Percentiles rank a stretch among this genome's conserved stretches.
Conservation (phyloP, 2,113 vertebrate species). For the Mungos mungo region DNA sequence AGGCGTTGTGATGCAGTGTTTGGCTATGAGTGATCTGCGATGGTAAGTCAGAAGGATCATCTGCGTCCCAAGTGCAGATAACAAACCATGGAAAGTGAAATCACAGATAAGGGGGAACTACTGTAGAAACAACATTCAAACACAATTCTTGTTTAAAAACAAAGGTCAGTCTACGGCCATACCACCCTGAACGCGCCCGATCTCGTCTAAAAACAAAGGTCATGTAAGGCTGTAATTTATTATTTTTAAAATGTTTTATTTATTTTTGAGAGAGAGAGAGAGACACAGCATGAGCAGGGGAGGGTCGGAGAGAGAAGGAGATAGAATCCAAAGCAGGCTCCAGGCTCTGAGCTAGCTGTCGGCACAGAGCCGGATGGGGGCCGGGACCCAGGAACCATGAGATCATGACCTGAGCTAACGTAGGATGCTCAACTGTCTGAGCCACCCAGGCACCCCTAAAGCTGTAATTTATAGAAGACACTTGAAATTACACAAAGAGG, state of each 20-base stretch:
- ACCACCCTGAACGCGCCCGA: no score
- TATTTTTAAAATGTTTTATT: no score
- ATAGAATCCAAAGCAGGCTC: no score
- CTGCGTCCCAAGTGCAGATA: background rate
- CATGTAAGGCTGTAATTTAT: background rate
- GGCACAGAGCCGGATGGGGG: no score
- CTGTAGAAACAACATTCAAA: background rate
- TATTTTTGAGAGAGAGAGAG: no score
- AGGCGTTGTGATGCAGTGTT: background rate
- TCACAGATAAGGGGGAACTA: background rate
- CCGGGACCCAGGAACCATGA: no score
- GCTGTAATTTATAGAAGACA: background rate
- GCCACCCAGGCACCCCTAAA: background rate
- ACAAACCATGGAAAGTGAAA: background rate
- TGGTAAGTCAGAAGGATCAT: background rate
- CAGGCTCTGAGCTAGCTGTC: no score
- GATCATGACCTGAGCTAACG: no score
- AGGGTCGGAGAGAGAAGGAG: no score
- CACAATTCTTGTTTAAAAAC: background rate
- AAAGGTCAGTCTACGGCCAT: no score
- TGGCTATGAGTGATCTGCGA: background rate
- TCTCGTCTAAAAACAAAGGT: background rate
- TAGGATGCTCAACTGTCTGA: no score
- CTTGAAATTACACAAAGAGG: background rate
- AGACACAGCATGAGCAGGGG: no score